These are phyloP conservation scores for Drosophila grimshawi DNA, from an alignment of 1,140 invertebrate species.

Conservation along the genomic window DNA sequence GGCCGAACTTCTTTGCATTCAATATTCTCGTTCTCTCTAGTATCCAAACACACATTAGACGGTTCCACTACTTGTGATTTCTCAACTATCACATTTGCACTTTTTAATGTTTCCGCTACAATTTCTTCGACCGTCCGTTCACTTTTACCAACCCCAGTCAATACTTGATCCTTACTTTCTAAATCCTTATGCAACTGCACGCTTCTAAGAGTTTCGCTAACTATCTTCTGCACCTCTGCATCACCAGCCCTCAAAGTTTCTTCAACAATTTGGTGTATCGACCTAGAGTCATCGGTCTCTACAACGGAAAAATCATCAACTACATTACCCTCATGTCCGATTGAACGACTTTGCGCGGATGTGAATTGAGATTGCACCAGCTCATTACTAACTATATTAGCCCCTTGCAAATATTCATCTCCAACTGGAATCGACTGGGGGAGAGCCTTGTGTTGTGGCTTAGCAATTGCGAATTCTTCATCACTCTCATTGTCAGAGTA, in stretches of 20 bases:
- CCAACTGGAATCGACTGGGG: too few species aligned
- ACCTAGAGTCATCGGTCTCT: constrained; percentile 44
- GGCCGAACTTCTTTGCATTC: constrained; percentile 59
- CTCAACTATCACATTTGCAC: constrained; percentile 18
- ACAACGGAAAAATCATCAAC: constrained; percentile 2
- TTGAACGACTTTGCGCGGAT: neutral
- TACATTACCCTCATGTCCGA: neutral
- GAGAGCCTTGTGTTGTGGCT: neutral
- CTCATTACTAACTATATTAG: neutral
- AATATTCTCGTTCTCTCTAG: neutral
- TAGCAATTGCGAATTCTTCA: constrained; percentile 7
- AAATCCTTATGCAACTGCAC: constrained; percentile 29
- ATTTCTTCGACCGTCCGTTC: constrained; percentile 60
- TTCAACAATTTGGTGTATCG: constrained; percentile 70
- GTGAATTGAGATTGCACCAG: neutral
- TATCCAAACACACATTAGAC: neutral
- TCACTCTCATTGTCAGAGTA: constrained; percentile 30
- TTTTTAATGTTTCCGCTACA: constrained; percentile 64
- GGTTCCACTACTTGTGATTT: neutral
- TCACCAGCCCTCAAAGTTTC: constrained; percentile 70
- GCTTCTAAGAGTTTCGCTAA: constrained; percentile 59
- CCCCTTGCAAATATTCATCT: too few species aligned
- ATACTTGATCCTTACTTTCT: constrained; percentile 1
- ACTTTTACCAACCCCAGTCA: neutral
- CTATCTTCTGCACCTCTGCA: constrained; percentile 66